Evolutionary conservation across 1,140 invertebrate genomes (phyloP), one percentile per base, ranked within the genome.

Genomic region (Psilanteris sp.): DNA sequence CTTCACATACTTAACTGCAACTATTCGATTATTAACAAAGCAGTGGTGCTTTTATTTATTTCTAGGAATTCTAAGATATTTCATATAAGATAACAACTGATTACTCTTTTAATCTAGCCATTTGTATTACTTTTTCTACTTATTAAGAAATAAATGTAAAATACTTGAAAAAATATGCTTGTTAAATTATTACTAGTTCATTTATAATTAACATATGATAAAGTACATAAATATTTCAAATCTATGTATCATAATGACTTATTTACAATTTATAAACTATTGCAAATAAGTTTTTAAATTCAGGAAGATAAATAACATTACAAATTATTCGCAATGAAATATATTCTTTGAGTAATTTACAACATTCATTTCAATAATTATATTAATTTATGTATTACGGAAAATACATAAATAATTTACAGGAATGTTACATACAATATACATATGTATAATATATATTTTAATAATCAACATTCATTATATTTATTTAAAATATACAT

Each of bases 31-130:
- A 20, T 20, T 20, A 20, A 20, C 6, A 20, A 20, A 20, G 6
- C 18, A 26, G n/a, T 8, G 54, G 1, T 3, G 44, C 14, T 59
- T 59, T 24, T 61, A 80, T 37, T 79, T 85, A 74, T 62, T 77
- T 75, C 22, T 77, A 82, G 26, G 78, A 82, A 81, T 87, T 86
- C 31, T 85, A 86, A 46, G 85, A 87, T 54, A 78, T 87, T 59
- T 84, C 85, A 16, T 86, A 86, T 34, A 84, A 85, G 59, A 87
- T 87, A 87, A 20, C n/a, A 2, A 44, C 6, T 4, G 8, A 11
- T 18, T 32, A 11, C 52, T 7, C 11, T 43, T 70, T 48, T 43
- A 18, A 71, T 36, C 20, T 32, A 66, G 31, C 57, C 44, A 52
- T 72, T 55, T 75, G 55, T 67, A 75, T 68, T 70, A 48, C n/a